phyloP scores from a whole-genome alignment of 2,888 invertebrate species.

The Noctua comes region DNA sequence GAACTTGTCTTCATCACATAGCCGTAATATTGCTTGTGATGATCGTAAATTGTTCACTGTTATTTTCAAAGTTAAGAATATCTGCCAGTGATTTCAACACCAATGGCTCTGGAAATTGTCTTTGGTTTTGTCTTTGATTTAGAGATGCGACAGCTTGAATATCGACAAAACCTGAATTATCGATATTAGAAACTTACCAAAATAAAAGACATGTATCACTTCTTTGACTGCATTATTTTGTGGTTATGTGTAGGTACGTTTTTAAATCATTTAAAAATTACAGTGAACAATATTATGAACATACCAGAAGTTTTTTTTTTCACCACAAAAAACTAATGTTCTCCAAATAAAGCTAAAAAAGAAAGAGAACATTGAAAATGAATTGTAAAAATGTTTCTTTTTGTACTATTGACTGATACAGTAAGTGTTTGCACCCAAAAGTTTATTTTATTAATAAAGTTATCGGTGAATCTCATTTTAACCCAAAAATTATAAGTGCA shows the following conservation, averaged over 20 bases:
- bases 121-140: conserved; percentile 1
- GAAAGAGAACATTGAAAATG: not conserved
- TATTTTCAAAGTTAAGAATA: not conserved
- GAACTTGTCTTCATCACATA: conserved; percentile 20
- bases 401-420: conserved; percentile 41
- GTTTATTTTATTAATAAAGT: conserved; percentile 31
- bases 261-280: not conserved
- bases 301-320: not conserved
- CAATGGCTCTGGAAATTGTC: not conserved
- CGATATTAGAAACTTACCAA: not conserved
- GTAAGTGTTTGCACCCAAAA: conserved; percentile 49
- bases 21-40: conserved; percentile 17
- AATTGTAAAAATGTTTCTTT: not conserved
- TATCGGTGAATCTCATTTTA: conserved; percentile 63
- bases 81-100: not conserved
- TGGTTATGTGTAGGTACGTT: not conserved
- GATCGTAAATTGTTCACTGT: conserved; percentile 41
- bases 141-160: not conserved
- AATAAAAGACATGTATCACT: not conserved
- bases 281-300: conserved; percentile 26
- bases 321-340: not conserved
- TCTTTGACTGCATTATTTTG: not conserved
- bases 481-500: conserved; percentile 67
- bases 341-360: conserved; percentile 6
- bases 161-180: not conserved